Evolutionary conservation across 2,113 vertebrate species (phyloP).

Genomic region (Dasyurus viverrinus): DNA sequence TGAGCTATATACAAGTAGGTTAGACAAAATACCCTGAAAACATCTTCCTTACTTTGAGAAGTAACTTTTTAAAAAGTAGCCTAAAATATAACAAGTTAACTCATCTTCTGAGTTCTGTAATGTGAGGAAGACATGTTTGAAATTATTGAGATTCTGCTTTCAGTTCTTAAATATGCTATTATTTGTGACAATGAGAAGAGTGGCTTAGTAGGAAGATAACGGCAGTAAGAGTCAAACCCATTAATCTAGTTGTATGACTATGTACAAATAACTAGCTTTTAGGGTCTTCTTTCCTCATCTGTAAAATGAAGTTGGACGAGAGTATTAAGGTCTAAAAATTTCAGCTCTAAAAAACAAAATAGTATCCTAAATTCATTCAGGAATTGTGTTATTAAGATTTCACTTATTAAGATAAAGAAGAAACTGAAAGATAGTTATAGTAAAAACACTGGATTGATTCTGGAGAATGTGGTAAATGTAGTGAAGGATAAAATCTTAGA

Average conservation of each 20-base stretch:
- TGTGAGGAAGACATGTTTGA: neutral
- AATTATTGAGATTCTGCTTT: neutral
- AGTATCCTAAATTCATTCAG: neutral
- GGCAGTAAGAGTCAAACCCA: neutral
- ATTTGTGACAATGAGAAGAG: neutral
- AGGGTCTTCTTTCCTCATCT: neutral
- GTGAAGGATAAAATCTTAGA: neutral
- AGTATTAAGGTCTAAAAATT: neutral
- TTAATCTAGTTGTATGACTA: neutral
- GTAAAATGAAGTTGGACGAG: neutral
- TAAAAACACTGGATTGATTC: neutral
- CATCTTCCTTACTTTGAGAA: neutral
- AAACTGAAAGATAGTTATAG: neutral
- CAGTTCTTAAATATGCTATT: neutral
- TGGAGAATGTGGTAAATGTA: neutral
- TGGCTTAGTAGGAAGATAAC: neutral
- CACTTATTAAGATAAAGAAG: neutral
- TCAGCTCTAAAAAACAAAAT: neutral
- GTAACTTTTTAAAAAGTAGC: neutral
- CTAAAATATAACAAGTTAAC: slow-evolving; percentile 1
- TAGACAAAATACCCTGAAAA: neutral
- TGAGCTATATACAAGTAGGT: neutral
- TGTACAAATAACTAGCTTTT: neutral
- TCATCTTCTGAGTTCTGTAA: slow-evolving; percentile 1
- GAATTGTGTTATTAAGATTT: neutral